A percentile compares a stretch with the other conserved stretches of the same genome.
Evolutionary conservation across 2,888 invertebrate species (phyloP).

Genomic region (Synergus japonicus): DNA sequence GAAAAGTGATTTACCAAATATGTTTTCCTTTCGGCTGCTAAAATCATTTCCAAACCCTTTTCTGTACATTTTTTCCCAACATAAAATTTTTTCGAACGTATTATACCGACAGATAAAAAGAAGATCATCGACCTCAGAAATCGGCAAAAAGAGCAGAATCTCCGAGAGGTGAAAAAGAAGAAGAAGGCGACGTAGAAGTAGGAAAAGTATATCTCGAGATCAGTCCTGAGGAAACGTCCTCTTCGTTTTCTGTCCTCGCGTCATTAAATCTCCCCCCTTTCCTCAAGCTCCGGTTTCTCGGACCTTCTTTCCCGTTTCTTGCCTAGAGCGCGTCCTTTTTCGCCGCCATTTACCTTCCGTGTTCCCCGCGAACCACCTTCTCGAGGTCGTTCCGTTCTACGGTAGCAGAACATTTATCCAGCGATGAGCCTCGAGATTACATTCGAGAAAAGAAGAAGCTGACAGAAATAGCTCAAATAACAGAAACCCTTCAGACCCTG

Average conservation of each 20-base stretch:
- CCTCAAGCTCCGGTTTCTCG: conserved; percentile 27
- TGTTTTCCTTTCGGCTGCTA: too few relatives aligned
- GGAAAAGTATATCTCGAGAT: conserved; percentile 36
- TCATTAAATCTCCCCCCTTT: conserved; percentile 36
- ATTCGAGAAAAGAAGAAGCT: conserved; percentile 8
- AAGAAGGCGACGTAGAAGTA: conserved; percentile 13
- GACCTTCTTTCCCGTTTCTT: conserved; percentile 45
- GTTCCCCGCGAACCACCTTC: conserved; percentile 35
- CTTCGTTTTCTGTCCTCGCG: conserved; percentile 38
- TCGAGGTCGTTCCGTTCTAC: conserved; percentile 44
- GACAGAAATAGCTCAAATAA: conserved; percentile 39
- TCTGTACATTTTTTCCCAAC: too few relatives aligned
- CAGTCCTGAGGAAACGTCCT: conserved; percentile 18
- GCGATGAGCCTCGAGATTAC: conserved; percentile 40
- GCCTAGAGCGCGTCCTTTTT: conserved; percentile 33
- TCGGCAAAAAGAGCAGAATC: conserved; percentile 23
- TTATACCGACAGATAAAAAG: background rate
- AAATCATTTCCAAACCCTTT: too few relatives aligned
- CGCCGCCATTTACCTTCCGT: conserved; percentile 46
- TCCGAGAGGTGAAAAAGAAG: background rate
- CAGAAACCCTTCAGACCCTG: background rate
- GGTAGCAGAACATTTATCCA: conserved; percentile 49
- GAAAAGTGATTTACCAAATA: too few relatives aligned
- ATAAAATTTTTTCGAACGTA: background rate
- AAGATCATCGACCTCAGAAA: conserved; percentile 12